Evolutionary conservation across 2,113 vertebrate species (phyloP), one percentile per base, ranked within the genome.

Genomic region (Coreoperca whiteheadi): DNA sequence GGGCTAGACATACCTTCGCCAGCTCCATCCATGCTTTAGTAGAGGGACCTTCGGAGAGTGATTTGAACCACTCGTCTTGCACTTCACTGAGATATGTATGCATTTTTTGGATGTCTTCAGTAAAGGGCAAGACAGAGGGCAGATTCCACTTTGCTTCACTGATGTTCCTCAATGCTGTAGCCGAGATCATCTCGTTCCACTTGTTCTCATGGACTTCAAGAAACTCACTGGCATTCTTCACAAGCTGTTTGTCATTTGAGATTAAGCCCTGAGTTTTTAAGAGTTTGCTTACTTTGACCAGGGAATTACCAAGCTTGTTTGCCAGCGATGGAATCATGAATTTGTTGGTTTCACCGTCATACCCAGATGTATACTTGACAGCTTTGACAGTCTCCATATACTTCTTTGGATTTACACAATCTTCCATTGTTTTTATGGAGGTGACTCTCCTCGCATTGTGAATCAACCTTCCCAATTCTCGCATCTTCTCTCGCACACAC

Each of bases 281-380:
- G 14, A 89, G 84, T 53, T 73, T 85, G 41, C 73, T 88, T 23
- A 84, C 56, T 88, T 91, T 92, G 28, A 85, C 76, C 8, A 88
- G 11, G 1, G 84, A 0, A 65, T 90, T 82, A 1, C 83, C 88
- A 70, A 89, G 82, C 71, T 90, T 92, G 6, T 48, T 88, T 66
- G 88, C 89, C 1, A 90, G 87, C 74, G 89, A 82, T 84, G 80
- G 84, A 70, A 73, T 82, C 14, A 9, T 15, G 25, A 88, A 92
- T 18, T 20, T 85, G 51, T 71, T 50, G 16, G 41, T 63, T 60
- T 85, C 72, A 63, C 50, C 61, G 39, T 89, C 73, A 81, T 74
- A 90, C 1, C 88, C 82, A 77, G 77, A 88, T 43, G 79, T 83
- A 5, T 21, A 2, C 57, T 77, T 86, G 21, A 90, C 85, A 68